Base-by-base conservation (phyloP, 2,888 invertebrate species). In the Parthenolecanium corni region DNA sequence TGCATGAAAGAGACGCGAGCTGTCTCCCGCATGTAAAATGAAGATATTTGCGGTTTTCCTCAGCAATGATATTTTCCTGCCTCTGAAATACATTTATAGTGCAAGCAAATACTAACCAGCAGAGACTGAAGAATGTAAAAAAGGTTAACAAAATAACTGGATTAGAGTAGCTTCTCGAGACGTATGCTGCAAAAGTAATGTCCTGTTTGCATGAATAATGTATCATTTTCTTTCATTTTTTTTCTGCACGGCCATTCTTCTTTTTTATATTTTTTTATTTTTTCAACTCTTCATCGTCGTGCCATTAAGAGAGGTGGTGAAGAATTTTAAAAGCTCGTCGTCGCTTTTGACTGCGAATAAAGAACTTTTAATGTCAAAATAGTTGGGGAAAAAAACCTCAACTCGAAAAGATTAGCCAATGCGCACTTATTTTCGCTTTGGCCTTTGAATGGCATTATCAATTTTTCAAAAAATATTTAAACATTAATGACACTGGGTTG, bases 121-220 rank as follows among this genome's bases (percentile, higher is more conserved):
- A 18, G 14, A 49, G 23, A 21, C 18, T 49, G 21, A 18, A 21
- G 23, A 49, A 49, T 49, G 18, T 49, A 49, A 49, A 49, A 12
- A 21, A 49, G 23, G 49, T 49, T 49, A 49, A 49, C 49, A 49
- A 49, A 49, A 49, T 49, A 49, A 49, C 18, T 49, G 49, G 49
- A 49, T 20, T 49, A 49, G 21, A 21, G 23, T 20, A 6, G 49
- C 11, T 16, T 49, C 18, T 21, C 20, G 18, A 49, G 49, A 49
- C 23, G 49, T 49, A 49, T 21, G 23, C 49, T 49, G 18, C 5
- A 21, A 44, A 49, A 49, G 49, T 49, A 21, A 18, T 21, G 49
- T 49, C 49, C 49, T 49, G 49, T 49, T 49, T 49, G 49, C 49
- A 18, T 49, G 49, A 49, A 49, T 49, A 49, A 49, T 49, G 49